Base-by-base conservation (phyloP, 2,888 invertebrate genomes). In the Pogonocherus hispidulus region DNA sequence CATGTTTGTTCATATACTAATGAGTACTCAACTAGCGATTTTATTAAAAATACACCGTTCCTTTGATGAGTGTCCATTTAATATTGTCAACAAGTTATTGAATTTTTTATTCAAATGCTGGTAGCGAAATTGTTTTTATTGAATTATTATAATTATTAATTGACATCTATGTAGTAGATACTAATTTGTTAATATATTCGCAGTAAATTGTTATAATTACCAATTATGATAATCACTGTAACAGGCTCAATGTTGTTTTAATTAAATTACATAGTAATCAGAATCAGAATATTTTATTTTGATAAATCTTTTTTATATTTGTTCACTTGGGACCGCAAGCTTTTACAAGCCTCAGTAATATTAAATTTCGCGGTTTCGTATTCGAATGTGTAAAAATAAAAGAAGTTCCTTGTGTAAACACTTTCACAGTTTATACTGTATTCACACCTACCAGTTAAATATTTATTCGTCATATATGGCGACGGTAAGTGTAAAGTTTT, bases 391-490 rank as follows among this genome's bases (percentile, higher is more conserved):
- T 41, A 14, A 14, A 41, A 41, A 41, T 41, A 41, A 32, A 32
- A 32, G n/a, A 2, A 2, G 41, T 9, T 14, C 0, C n/a, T 16
- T n/a, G n/a, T n/a, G 14, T 41, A 41, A 41, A 41, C 41, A 16
- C 16, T 37, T 37, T 41, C 41, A 41, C 11, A 41, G 5, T 41
- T 64, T 55, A 54, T 23, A 55, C 20, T 19, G 9, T 3, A 44
- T 56, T 56, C 64, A 47, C 64, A 64, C 64, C 64, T 64, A 55
- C 63, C 47, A 14, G 20, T 14, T 46, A n/a, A 14, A 41, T 35
- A 27, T 56, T 55, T 46, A 55, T 46, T 23, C 22, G 35, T 56
- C 27, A 23, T 27, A 51, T 37, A 37, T 16, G 32, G 23, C 51
- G 3, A 41, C 3, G 32, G 11, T 51, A 16, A 27, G 37, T 60